phyloP scores from a whole-genome alignment of 2,113 vertebrate species.

The Cheilinus undulatus region DNA sequence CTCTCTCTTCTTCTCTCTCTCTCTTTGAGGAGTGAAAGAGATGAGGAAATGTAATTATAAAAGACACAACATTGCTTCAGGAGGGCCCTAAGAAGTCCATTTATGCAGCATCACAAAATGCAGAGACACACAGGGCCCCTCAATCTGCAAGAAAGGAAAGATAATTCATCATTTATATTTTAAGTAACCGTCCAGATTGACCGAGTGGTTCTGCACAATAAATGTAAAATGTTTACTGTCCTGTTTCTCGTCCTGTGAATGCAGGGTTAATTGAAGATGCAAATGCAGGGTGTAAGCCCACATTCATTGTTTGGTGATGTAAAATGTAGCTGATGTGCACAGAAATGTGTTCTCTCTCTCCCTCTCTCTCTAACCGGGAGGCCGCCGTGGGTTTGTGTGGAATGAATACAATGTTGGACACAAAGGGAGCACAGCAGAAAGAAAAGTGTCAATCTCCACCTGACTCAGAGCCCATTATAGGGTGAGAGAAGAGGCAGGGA shows the following conservation, averaged over 20 bases:
- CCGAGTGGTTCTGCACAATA: background rate
- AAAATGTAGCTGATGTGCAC: slow-evolving; percentile 65
- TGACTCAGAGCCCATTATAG: slow-evolving; percentile 75
- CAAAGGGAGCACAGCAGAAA: slow-evolving; percentile 73
- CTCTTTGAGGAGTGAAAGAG: slow-evolving; percentile 18
- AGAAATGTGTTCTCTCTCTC: slow-evolving; percentile 46
- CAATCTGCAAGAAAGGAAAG: background rate
- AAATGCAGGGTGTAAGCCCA: slow-evolving; percentile 5
- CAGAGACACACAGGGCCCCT: slow-evolving; percentile 9
- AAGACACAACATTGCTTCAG: slow-evolving; percentile 9
- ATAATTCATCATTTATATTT: background rate
- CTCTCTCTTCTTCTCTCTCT: slow-evolving; percentile 23
- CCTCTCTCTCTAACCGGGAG: slow-evolving; percentile 10
- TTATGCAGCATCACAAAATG: background rate
- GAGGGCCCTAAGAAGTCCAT: background rate
- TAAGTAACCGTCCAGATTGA: background rate
- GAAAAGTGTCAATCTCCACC: slow-evolving; percentile 80
- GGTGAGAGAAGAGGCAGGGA: slow-evolving; percentile 62
- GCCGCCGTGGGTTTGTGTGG: slow-evolving; percentile 56
- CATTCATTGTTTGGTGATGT: slow-evolving; percentile 50
- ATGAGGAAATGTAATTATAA: slow-evolving; percentile 45
- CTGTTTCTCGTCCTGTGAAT: background rate
- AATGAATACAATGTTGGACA: slow-evolving; percentile 69
- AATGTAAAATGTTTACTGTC: slow-evolving; percentile 36
- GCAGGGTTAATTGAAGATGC: slow-evolving; percentile 48